Conservation (phyloP, 53 echinoderm and acorn worm genomes). For the Temnopleurus reevesii region DNA sequence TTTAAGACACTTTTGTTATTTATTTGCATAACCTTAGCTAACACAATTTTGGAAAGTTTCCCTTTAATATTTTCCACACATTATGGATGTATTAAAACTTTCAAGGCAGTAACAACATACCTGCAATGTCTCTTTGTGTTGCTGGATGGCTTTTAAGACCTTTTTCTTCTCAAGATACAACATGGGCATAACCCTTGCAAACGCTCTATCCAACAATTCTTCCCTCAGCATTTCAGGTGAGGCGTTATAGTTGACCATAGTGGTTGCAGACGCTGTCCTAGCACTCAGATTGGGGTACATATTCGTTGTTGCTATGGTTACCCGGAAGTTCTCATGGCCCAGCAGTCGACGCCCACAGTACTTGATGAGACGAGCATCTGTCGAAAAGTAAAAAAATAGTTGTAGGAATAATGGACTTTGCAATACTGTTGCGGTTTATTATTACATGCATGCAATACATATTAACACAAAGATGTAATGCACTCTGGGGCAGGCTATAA, state of each 20-base stretch:
- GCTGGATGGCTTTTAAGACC: constrained; percentile 76
- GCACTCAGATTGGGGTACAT: constrained; percentile 73
- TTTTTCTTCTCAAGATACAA: constrained; percentile 80
- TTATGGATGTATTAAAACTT: no score
- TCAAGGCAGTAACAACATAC: constrained; percentile 29
- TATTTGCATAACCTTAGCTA: no score
- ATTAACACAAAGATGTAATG: no score
- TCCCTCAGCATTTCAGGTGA: constrained; percentile 81
- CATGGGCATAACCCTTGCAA: constrained; percentile 75
- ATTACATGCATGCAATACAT: no score
- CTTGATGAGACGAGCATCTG: constrained; percentile 96
- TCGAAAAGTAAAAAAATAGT: no score
- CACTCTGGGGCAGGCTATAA: no score
- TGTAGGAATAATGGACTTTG: no score
- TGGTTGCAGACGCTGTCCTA: constrained; percentile 85
- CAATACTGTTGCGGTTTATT: no score
- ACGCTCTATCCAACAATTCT: constrained; percentile 66
- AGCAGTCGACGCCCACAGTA: constrained; percentile 92
- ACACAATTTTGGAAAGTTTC: no score
- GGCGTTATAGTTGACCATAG: constrained; percentile 81
- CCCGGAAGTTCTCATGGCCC: constrained; percentile 87
- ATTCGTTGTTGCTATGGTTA: constrained; percentile 82
- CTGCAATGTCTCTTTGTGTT: constrained; percentile 86
- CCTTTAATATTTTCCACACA: no score
- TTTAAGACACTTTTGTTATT: no score